Evolutionary conservation across 92 coral and sea anemone genomes (phyloP).

Genomic region (Plumapathes pennacea): DNA sequence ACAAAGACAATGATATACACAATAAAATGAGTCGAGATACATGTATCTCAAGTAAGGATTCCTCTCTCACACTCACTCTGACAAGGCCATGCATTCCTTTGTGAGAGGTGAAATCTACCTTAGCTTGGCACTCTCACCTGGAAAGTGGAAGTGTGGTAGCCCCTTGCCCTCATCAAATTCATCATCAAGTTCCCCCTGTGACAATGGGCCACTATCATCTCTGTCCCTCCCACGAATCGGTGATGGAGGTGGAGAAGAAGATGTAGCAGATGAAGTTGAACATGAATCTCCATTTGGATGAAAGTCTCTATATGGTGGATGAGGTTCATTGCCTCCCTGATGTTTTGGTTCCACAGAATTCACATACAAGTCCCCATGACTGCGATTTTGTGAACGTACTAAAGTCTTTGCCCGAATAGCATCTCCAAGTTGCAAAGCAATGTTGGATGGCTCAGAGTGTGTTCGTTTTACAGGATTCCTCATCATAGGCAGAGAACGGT

Average conservation of each 20-base stretch:
- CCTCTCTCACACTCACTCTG: too few relatives aligned
- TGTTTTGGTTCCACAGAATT: slow-evolving; percentile 56
- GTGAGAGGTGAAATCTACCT: too few relatives aligned
- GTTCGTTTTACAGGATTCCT: slow-evolving; percentile 74
- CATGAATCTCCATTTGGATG: slow-evolving; percentile 63
- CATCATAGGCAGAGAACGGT: slow-evolving; percentile 80
- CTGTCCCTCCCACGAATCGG: slow-evolving; percentile 66
- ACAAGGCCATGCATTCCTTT: too few relatives aligned
- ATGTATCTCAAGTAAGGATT: too few relatives aligned
- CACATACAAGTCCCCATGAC: slow-evolving; percentile 77
- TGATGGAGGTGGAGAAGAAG: slow-evolving; percentile 93
- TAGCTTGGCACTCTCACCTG: too few relatives aligned
- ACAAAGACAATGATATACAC: too few relatives aligned
- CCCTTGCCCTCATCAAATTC: slow-evolving; percentile 27
- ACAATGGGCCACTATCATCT: slow-evolving; percentile 34
- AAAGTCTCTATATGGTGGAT: slow-evolving; percentile 4
- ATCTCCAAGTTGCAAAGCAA: slow-evolving; percentile 65
- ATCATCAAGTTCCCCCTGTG: slow-evolving; percentile 40
- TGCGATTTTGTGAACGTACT: slow-evolving; percentile 58
- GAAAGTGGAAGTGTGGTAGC: too few relatives aligned
- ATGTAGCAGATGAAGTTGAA: slow-evolving; percentile 78
- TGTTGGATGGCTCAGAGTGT: slow-evolving; percentile 88
- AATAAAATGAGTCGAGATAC: too few relatives aligned
- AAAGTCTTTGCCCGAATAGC: slow-evolving; percentile 40
- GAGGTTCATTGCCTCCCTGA: slow-evolving; percentile 28